These are phyloP conservation scores for Sporophila hypoxantha DNA, from an alignment of 2,113 vertebrate genomes.

Conservation along the genomic window DNA sequence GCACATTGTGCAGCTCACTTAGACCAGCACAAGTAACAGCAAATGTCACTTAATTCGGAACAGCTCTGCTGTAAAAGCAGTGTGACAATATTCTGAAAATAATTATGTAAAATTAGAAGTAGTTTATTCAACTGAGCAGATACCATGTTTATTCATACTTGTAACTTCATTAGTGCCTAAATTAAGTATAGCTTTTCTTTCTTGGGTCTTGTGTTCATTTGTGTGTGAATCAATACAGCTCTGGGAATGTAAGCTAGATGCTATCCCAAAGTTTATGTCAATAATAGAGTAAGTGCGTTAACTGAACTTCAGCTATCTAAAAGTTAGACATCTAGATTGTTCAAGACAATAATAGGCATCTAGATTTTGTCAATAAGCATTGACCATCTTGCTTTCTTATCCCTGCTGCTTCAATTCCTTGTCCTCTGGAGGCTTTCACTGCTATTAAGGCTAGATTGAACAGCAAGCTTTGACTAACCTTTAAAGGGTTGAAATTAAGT, in stretches of 20 bases:
- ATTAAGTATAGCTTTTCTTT: not conserved
- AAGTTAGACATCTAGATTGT: not conserved
- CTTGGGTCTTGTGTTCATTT: not conserved
- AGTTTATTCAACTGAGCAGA: not conserved
- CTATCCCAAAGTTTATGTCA: not conserved
- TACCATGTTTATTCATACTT: not conserved
- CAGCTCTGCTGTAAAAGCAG: not conserved
- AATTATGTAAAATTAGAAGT: not conserved
- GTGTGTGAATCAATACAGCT: not conserved
- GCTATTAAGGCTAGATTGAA: not conserved
- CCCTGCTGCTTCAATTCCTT: not conserved
- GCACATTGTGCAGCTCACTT: not conserved
- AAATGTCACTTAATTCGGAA: not conserved
- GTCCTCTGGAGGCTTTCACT: not conserved
- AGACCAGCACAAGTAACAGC: not conserved
- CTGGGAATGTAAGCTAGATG: not conserved
- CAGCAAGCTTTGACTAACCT: not conserved
- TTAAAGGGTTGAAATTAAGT: not conserved
- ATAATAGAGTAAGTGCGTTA: not conserved
- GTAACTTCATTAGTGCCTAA: not conserved
- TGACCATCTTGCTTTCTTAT: not conserved
- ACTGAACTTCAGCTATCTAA: not conserved
- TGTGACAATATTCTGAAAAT: not conserved
- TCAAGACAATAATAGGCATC: not conserved
- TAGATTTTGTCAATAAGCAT: not conserved